A percentile compares a stretch with the other conserved stretches of the same genome.
These are phyloP conservation scores for Micrastur ruficollis DNA, from an alignment of 2,797 vertebrate species.

Conservation along the genomic window DNA sequence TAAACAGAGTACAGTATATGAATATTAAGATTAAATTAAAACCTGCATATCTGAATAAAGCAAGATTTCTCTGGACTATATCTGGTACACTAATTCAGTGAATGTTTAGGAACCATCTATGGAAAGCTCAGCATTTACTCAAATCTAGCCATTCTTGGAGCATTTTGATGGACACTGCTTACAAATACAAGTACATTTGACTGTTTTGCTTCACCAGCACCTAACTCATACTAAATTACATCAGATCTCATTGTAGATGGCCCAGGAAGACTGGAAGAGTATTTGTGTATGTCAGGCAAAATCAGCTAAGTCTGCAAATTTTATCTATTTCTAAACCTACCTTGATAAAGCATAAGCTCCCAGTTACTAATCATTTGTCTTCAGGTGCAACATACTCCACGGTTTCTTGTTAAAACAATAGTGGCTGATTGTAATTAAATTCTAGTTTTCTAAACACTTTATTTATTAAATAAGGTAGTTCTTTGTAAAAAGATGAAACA, in stretches of 20 bases:
- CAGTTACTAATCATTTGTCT: neutral
- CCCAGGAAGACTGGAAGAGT: neutral
- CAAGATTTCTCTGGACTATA: neutral
- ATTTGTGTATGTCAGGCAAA: neutral
- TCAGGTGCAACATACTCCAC: neutral
- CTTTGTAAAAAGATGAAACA: neutral
- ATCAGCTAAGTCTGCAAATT: neutral
- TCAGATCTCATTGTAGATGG: neutral
- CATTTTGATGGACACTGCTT: neutral
- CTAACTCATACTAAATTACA: neutral
- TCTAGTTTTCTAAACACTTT: neutral
- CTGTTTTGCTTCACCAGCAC: neutral
- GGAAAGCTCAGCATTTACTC: constrained; percentile 4
- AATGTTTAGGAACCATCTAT: neutral
- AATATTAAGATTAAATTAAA: neutral
- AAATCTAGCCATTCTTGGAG: neutral
- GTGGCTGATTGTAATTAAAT: neutral
- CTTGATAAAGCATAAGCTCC: neutral
- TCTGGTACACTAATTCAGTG: neutral
- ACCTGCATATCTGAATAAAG: neutral
- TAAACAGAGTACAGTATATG: neutral
- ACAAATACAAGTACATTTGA: neutral
- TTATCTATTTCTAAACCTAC: neutral
- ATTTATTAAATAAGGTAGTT: neutral
- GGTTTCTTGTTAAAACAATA: neutral